A percentile compares a stretch with the other conserved stretches of the same genome.
Evolutionary conservation across 2,797 vertebrate genomes (phyloP).

Genomic region (Carapus acus): DNA sequence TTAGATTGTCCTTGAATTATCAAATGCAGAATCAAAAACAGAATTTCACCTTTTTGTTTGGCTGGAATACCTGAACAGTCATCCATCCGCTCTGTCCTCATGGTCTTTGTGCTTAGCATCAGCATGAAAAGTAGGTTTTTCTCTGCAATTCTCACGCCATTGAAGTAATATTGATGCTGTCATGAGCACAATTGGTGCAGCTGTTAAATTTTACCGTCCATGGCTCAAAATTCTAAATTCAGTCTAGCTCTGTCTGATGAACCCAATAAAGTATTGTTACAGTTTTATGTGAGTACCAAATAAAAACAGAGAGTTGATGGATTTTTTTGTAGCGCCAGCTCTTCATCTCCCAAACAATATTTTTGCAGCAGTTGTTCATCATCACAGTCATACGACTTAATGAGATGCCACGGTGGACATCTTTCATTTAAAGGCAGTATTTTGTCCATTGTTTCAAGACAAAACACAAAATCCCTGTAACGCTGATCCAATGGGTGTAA

Average conservation of each 20-base stretch:
- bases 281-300: conserved; percentile 13
- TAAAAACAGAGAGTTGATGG: conserved; percentile 5
- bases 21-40: no score
- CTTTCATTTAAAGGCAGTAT: background rate
- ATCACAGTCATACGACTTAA: background rate
- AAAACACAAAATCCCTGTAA: no score
- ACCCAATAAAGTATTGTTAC: conserved; percentile 10
- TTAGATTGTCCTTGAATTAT: no score
- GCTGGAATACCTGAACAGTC: no score
- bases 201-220: conserved; percentile 27
- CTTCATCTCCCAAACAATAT: conserved; percentile 8
- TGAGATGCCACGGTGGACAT: background rate
- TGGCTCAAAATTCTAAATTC: conserved; percentile 19
- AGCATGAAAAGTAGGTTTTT: conserved; percentile 10
- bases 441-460: no score
- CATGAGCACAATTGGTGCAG: conserved; percentile 30
- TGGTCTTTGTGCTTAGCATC: background rate
- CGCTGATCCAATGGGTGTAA: no score
- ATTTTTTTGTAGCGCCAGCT: background rate
- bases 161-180: conserved; percentile 20
- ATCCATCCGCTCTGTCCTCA: background rate
- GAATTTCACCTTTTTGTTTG: no score
- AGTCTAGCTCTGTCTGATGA: conserved; percentile 21
- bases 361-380: background rate
- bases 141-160: no score